These are phyloP conservation scores for Brevimyrus niger DNA, from an alignment of 2,113 vertebrate genomes.

Conservation along the genomic window DNA sequence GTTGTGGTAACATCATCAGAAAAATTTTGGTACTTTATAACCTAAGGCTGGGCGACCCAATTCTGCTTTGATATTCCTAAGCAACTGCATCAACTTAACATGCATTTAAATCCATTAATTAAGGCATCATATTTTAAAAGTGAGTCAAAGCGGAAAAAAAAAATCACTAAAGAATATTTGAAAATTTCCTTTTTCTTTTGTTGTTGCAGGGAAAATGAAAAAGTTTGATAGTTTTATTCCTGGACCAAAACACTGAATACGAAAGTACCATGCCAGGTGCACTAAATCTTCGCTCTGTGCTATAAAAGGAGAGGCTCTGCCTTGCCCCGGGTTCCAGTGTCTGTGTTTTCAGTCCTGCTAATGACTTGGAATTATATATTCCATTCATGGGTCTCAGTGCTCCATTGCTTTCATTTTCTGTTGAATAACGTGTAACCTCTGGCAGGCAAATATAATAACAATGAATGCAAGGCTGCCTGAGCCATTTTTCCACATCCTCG, in stretches of 20 bases:
- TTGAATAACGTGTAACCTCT: neutral
- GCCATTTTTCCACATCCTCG: neutral
- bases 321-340: neutral
- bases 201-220: neutral
- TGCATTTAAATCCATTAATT: neutral
- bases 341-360: neutral
- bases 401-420: neutral
- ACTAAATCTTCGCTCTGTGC: neutral
- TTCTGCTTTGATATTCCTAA: slow-evolving; percentile 1
- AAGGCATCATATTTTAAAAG: neutral
- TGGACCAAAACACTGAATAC: neutral
- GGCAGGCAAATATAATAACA: neutral
- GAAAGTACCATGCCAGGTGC: neutral
- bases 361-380: slow-evolving; percentile 1
- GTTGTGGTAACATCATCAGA: neutral
- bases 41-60: neutral
- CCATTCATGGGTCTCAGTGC: neutral
- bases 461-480: neutral
- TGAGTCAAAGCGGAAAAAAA: neutral
- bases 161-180: neutral
- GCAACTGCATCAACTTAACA: neutral
- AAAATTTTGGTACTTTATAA: neutral
- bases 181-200: neutral
- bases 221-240: neutral
- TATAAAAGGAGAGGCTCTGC: neutral